Conservation (phyloP, 2,888 invertebrate genomes). For the Auanema sp. region DNA sequence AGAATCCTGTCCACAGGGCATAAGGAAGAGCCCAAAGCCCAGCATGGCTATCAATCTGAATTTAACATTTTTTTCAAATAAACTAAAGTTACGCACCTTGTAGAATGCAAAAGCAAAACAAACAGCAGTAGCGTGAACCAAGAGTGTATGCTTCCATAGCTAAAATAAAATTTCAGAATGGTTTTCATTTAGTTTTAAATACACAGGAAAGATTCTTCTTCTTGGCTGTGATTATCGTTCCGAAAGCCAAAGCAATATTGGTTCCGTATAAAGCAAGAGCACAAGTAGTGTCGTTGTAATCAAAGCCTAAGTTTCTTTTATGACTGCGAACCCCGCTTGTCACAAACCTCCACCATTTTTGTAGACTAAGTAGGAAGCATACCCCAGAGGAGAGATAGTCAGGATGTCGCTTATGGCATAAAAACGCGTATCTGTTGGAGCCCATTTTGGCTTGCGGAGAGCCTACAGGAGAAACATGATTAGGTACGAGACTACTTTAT, state of each 20-base stretch:
- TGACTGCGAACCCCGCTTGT: too few species aligned
- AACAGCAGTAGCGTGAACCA: conserved; percentile 47
- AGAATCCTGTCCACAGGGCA: conserved; percentile 54
- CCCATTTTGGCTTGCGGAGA: conserved; percentile 51
- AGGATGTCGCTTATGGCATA: conserved; percentile 51
- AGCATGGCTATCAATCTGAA: conserved; percentile 54
- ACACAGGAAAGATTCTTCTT: conserved; percentile 49
- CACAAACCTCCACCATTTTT: conserved; percentile 57
- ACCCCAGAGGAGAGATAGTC: conserved; percentile 54
- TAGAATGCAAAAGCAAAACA: conserved; percentile 53
- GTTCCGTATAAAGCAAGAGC: conserved; percentile 54
- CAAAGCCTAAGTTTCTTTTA: conserved; percentile 41
- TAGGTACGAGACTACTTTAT: not conserved
- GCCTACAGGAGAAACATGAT: conserved; percentile 20
- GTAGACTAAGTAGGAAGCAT: conserved; percentile 60
- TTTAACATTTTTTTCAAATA: not conserved
- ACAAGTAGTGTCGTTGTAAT: conserved; percentile 54
- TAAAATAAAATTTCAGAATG: conserved; percentile 20
- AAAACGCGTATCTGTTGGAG: conserved; percentile 42
- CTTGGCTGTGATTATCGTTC: conserved; percentile 50
- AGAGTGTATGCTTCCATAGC: conserved; percentile 45
- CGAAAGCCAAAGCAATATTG: conserved; percentile 39
- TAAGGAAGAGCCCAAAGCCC: conserved; percentile 49
- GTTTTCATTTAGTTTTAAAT: conserved; percentile 2
- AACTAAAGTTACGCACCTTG: conserved; percentile 28